Evolutionary conservation across 2,113 vertebrate species (phyloP).

Genomic region (Ictalurus punctatus): DNA sequence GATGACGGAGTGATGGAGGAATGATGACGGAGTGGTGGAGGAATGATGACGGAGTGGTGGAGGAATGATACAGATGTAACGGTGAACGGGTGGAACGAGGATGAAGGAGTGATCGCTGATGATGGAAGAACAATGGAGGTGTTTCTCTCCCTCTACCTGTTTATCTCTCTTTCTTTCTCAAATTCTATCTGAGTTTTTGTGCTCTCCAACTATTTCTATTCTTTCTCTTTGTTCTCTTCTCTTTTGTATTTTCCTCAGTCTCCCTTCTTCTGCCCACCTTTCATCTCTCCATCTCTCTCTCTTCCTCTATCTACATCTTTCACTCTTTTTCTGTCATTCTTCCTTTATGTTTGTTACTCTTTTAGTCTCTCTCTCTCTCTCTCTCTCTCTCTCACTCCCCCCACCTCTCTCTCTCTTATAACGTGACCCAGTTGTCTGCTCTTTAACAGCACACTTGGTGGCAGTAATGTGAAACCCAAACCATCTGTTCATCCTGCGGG

Average conservation of each 20-base stretch:
- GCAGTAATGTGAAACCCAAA: conserved; percentile 1
- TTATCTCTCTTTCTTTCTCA: neutral
- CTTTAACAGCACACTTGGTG: conserved; percentile 25
- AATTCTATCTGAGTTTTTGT: neutral
- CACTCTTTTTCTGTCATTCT: neutral
- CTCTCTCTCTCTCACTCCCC: neutral
- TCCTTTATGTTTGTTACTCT: neutral
- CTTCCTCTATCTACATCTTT: neutral
- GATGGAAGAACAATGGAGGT: too few species aligned
- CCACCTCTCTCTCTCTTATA: conserved; percentile 8
- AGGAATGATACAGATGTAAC: too few species aligned
- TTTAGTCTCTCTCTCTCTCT: neutral
- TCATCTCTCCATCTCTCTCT: neutral
- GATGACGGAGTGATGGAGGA: too few species aligned
- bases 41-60: too few species aligned
- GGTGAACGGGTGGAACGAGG: neutral
- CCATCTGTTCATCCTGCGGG: conserved; percentile 5
- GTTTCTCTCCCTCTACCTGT: too few species aligned
- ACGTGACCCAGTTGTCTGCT: neutral
- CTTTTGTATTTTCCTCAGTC: neutral
- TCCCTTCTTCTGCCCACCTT: neutral
- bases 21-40: too few species aligned
- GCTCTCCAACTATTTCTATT: neutral
- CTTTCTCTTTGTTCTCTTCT: too few species aligned
- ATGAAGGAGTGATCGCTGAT: neutral